These are phyloP conservation scores for Idaea aversata DNA, from an alignment of 2,888 invertebrate genomes.

Conservation along the genomic window DNA sequence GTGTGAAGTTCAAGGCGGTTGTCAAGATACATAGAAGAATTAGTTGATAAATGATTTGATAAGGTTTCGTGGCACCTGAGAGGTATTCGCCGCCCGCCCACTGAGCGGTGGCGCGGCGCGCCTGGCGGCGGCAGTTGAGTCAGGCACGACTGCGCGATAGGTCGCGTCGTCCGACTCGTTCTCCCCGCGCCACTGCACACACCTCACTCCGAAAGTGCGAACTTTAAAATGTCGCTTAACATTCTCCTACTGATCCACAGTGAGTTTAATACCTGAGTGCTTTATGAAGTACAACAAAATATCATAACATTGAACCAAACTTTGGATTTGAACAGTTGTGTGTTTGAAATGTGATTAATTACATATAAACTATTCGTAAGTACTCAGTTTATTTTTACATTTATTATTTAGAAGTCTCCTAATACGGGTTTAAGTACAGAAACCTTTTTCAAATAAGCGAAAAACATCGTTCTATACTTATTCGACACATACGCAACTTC, in stretches of 20 bases:
- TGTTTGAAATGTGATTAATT: conserved; percentile 69
- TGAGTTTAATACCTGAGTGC: conserved; percentile 52
- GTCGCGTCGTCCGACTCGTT: conserved; percentile 30
- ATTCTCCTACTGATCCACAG: conserved; percentile 36
- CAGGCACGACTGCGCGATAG: conserved; percentile 36
- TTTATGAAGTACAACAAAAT: conserved; percentile 46
- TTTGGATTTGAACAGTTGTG: conserved; percentile 59
- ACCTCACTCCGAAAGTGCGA: conserved; percentile 42
- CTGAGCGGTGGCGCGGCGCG: conserved; percentile 38
- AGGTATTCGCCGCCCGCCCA: conserved; percentile 21
- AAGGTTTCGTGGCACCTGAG: conserved; percentile 26
- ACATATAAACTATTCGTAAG: conserved; percentile 48
- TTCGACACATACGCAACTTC: conserved; percentile 3
- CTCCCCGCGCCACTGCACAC: conserved; percentile 18
- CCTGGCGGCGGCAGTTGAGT: conserved; percentile 45
- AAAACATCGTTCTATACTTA: conserved; percentile 2
- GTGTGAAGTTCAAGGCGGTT: conserved; percentile 20
- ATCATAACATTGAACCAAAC: conserved; percentile 42
- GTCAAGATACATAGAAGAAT: conserved; percentile 26
- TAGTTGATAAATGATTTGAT: conserved; percentile 29
- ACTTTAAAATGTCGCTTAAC: conserved; percentile 60
- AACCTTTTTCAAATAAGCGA: not conserved
- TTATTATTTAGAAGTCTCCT: conserved; percentile 7
- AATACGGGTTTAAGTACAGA: conserved; percentile 5
- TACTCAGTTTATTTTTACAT: conserved; percentile 23